Evolutionary conservation across 2,797 vertebrate species (phyloP).

Genomic region (Gorsachius magnificus): DNA sequence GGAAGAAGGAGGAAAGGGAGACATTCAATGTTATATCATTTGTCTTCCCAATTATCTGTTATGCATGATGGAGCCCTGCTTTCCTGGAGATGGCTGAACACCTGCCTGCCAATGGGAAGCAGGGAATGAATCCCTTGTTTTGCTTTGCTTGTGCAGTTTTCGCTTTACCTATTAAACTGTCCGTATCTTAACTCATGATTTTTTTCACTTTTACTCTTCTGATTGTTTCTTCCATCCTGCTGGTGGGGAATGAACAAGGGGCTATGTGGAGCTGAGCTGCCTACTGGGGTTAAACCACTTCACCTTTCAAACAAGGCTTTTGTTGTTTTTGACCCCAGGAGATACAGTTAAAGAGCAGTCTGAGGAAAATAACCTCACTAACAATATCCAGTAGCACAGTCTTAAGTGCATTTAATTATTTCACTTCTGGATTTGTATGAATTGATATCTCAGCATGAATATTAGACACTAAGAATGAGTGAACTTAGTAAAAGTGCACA

Average conservation of each 20-base stretch:
- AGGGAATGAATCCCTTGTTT: background rate
- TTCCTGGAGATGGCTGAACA: background rate
- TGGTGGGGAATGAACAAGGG: background rate
- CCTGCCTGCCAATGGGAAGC: background rate
- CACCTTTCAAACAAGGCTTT: background rate
- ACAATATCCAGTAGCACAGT: background rate
- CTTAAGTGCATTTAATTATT: background rate
- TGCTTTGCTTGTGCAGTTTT: background rate
- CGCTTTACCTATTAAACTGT: background rate
- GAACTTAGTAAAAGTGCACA: background rate
- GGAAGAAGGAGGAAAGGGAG: background rate
- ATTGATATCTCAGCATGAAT: background rate
- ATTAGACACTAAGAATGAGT: background rate
- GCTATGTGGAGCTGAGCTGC: background rate
- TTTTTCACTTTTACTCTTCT: background rate
- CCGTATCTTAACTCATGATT: background rate
- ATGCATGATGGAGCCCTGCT: accelerated
- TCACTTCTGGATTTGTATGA: background rate
- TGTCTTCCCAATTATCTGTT: background rate
- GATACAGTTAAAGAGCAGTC: background rate
- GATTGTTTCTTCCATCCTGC: background rate
- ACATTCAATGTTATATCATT: background rate
- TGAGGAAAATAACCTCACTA: background rate
- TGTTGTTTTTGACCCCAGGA: background rate
- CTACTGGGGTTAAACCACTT: background rate